Evolutionary conservation across 92 coral and sea anemone species (phyloP).

Genomic region (Epizoanthus illoricatus): DNA sequence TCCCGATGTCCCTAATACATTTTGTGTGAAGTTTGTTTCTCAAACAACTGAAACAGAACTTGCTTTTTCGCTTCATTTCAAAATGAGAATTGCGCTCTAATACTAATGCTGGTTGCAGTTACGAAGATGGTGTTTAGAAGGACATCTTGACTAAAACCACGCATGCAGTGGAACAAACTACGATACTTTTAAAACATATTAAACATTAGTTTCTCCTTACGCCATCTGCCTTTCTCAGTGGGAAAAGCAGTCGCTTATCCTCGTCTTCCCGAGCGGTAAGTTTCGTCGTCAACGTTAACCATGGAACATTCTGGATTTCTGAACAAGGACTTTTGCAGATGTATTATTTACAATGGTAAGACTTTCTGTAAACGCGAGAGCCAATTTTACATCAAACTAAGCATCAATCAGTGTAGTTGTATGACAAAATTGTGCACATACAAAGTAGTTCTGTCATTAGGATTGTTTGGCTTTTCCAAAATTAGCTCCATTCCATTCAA

Average conservation of each 20-base stretch:
- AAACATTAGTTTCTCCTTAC: background rate
- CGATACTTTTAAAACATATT: background rate
- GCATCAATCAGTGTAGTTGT: background rate
- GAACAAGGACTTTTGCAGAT: too few relatives aligned
- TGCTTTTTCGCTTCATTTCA: background rate
- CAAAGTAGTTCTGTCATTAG: too few relatives aligned
- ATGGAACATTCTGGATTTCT: too few relatives aligned
- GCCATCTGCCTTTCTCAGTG: background rate
- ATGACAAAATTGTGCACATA: too few relatives aligned
- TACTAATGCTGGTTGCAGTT: background rate
- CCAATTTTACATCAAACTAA: background rate
- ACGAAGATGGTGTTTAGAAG: background rate
- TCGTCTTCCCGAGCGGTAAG: too few relatives aligned
- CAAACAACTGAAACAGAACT: too few relatives aligned
- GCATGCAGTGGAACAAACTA: background rate
- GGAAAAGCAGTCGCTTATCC: background rate
- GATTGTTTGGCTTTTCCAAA: conserved; percentile 3
- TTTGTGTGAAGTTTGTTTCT: too few relatives aligned
- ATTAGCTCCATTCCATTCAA: conserved; percentile 6
- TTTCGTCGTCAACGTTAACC: too few relatives aligned
- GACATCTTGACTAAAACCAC: background rate
- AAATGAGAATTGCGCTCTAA: background rate
- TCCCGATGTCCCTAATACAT: too few relatives aligned
- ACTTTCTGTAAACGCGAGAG: background rate
- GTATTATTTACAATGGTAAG: too few relatives aligned